Conservation (phyloP, 2,113 vertebrate species). For the Herpailurus yagouaroundi region DNA sequence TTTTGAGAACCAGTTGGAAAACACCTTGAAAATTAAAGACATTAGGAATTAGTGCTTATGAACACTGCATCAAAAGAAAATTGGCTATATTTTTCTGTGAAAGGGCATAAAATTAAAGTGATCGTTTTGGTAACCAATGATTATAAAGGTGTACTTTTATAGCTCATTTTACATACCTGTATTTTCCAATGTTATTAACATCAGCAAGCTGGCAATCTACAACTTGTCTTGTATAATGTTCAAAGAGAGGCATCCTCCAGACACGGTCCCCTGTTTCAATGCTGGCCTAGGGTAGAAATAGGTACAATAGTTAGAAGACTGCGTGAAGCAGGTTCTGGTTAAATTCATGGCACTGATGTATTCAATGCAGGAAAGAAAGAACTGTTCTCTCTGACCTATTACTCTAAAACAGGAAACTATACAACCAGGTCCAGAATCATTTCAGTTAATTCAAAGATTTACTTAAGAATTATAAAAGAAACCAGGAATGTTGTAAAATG, state of each 20-base stretch:
- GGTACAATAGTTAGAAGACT: fast-evolving
- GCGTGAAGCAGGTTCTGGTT: not conserved
- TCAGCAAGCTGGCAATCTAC: slow-evolving; percentile 96
- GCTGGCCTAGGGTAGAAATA: slow-evolving; percentile 88
- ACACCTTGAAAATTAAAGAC: slow-evolving; percentile 32
- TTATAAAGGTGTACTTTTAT: not conserved
- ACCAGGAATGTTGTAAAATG: not conserved
- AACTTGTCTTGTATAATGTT: slow-evolving; percentile 96
- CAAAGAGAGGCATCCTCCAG: slow-evolving; percentile 98
- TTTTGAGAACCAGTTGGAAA: slow-evolving; percentile 37
- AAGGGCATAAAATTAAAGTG: not conserved
- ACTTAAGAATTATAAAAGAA: slow-evolving; percentile 28
- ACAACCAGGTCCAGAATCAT: not conserved
- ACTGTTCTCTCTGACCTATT: not conserved
- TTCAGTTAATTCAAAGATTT: not conserved
- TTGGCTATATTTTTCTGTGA: not conserved
- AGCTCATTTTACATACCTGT: slow-evolving; percentile 86
- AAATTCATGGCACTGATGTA: not conserved
- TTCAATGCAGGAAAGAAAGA: not conserved
- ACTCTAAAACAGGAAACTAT: not conserved
- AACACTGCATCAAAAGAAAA: not conserved
- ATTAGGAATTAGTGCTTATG: not conserved
- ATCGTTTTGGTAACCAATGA: not conserved
- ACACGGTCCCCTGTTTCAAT: slow-evolving; percentile 96
- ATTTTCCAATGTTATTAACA: slow-evolving; percentile 96